A percentile compares a stretch with the other conserved stretches of the same genome.
Conservation (phyloP, 2,888 invertebrate genomes). For the Tholera decimalis region DNA sequence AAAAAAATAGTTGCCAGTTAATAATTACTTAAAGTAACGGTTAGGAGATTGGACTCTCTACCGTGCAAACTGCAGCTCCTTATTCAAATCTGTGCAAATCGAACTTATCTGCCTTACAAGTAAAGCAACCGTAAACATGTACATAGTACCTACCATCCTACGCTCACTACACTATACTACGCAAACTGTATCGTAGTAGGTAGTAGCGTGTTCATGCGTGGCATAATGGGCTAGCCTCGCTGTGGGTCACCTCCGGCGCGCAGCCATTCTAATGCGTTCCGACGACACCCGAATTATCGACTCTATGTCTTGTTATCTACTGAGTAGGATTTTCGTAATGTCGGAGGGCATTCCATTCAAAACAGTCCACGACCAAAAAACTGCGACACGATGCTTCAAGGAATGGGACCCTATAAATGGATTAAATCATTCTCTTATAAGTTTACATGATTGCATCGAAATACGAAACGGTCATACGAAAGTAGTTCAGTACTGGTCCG, state of each 20-base stretch:
- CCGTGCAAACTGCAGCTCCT: not conserved
- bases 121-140: not conserved
- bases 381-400: not conserved
- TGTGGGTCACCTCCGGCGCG: slow-evolving; percentile 20
- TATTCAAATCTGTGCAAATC: not conserved
- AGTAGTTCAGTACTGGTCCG: slow-evolving; percentile 7
- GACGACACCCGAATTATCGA: slow-evolving; percentile 16
- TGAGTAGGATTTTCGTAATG: not conserved
- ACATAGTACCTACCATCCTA: not conserved
- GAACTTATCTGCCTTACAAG: not conserved
- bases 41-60: too few species aligned
- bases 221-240: slow-evolving; percentile 12
- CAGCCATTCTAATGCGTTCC: slow-evolving; percentile 37
- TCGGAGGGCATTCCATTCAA: not conserved
- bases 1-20: too few species aligned
- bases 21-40: too few species aligned
- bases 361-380: slow-evolving; percentile 3
- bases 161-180: slow-evolving; percentile 28
- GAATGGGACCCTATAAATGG: not conserved
- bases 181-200: slow-evolving; percentile 33
- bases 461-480: slow-evolving; percentile 6
- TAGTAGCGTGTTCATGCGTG: slow-evolving; percentile 10
- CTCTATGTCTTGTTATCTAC: not conserved
- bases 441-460: not conserved
- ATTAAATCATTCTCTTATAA: not conserved